Evolutionary conservation across 1,140 invertebrate species (phyloP).

Genomic region (Neodiprion lecontei): DNA sequence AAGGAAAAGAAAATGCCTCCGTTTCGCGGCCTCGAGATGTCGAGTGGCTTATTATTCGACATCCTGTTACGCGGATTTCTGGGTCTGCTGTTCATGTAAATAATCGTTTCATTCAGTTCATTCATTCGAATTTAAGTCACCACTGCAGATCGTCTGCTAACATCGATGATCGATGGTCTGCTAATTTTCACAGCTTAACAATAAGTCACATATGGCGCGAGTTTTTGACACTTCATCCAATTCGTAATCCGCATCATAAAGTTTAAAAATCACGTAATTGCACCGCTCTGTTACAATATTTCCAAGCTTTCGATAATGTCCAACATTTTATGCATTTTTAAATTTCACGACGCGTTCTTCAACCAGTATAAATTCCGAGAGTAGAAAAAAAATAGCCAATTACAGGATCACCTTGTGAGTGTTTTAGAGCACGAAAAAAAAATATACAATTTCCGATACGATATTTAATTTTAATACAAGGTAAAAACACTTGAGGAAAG

Average conservation of each 20-base stretch:
- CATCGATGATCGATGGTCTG: conserved; percentile 20
- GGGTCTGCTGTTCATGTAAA: conserved; percentile 54
- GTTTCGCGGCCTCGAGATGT: conserved; percentile 34
- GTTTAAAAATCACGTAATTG: too few relatives aligned
- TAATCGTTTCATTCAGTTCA: conserved; percentile 15
- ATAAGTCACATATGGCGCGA: neutral
- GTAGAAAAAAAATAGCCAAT: too few relatives aligned
- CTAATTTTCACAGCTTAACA: neutral
- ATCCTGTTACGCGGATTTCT: conserved; percentile 49
- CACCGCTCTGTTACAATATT: too few relatives aligned
- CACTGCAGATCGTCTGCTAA: conserved; percentile 3
- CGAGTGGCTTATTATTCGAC: conserved; percentile 44
- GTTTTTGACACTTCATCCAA: neutral
- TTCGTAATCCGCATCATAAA: too few relatives aligned
- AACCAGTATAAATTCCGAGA: neutral
- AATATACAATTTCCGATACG: neutral
- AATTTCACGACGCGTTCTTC: neutral
- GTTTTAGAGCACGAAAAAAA: neutral
- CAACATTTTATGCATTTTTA: conserved; percentile 19
- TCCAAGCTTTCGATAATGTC: too few relatives aligned
- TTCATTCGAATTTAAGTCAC: too few relatives aligned
- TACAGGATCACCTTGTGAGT: neutral
- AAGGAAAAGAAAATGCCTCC: conserved; percentile 34
- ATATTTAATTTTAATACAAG: neutral
- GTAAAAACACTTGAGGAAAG: neutral